A percentile compares a stretch with the other conserved stretches of the same genome.
Evolutionary conservation across 2,888 invertebrate species (phyloP).

Genomic region (Drosophila melanocephala): DNA sequence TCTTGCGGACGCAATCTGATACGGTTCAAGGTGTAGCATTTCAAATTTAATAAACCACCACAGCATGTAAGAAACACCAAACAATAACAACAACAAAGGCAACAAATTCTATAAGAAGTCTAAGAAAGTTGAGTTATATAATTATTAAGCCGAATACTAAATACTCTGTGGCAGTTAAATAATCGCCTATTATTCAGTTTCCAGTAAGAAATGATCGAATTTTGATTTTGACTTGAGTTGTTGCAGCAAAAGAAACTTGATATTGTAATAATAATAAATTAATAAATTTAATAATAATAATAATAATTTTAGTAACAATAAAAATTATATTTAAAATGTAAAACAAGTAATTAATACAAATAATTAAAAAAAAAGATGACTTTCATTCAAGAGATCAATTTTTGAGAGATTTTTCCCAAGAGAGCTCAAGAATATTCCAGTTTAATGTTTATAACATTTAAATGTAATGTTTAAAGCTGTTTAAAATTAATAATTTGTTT

Average conservation of each 20-base stretch:
- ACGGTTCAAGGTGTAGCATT: slow-evolving; percentile 74
- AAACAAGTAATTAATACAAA: not conserved
- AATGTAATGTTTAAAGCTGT: not conserved
- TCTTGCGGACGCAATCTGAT: slow-evolving; percentile 71
- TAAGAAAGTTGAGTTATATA: not conserved
- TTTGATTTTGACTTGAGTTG: not conserved
- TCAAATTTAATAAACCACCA: slow-evolving; percentile 75
- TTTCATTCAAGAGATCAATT: not conserved
- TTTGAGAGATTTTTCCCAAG: not conserved
- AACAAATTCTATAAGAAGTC: slow-evolving; percentile 18
- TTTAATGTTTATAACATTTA: not conserved
- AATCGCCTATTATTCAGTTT: not conserved
- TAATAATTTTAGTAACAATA: not conserved
- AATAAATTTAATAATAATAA: not conserved
- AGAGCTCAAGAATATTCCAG: not conserved
- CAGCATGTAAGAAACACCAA: slow-evolving; percentile 31
- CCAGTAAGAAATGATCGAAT: not conserved
- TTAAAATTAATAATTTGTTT: not conserved
- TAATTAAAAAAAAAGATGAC: no score
- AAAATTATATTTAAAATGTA: not conserved
- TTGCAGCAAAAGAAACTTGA: not conserved
- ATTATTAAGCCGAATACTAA: not conserved
- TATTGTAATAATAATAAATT: not conserved
- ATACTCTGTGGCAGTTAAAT: slow-evolving; percentile 12
- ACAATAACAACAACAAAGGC: slow-evolving; percentile 16